Base-by-base conservation (phyloP, 2,888 invertebrate genomes). In the Trachelus tabidus region DNA sequence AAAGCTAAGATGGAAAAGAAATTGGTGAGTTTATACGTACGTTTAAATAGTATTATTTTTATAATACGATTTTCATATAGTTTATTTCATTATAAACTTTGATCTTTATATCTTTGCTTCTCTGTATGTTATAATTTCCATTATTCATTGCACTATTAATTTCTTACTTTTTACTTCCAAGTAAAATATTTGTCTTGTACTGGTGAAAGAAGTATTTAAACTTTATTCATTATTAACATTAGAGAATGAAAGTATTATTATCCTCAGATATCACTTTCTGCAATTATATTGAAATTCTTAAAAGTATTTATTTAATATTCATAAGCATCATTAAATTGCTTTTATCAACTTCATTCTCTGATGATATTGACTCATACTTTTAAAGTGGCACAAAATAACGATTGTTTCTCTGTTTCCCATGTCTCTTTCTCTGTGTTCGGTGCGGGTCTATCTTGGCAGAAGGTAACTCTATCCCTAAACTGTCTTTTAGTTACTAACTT, bases 1-100 rank as follows among this genome's bases (percentile, higher is more conserved):
- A 99, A 99, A 93, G 96, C 97, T 80, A 99, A 99, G 94, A 98
- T 98, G 96, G 99, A 99, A 93, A 98, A 98, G 92, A 98, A 98
- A 95, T 94, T 98, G 97, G 98, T 98, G 93, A 93, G 94, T 92
- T 78, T 75, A 37, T 68, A 56, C 40, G 75, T 80, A 34, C 69
- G 34, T 68, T 81, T 81, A 76, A 79, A 34, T 73, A 74, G 83
- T 86, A 89, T 88, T 31, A 83, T 81, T 81, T 83, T 84, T 84
- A 76, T 83, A 85, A 79, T 83, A 83, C 82, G 85, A 85, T 85
- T 87, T 82, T 78, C 73, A 69, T 80, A 80, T 79, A 83, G 75
- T 78, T 56, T 85, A 81, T 35, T 78, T 83, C 37, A 85, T 77
- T 77, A 84, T 86, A 4, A 75, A 78, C 77, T 83, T 85, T 84